Evolutionary conservation across 2,888 invertebrate species (phyloP), one percentile per base, ranked within the genome.

Genomic region (Idaea aversata): DNA sequence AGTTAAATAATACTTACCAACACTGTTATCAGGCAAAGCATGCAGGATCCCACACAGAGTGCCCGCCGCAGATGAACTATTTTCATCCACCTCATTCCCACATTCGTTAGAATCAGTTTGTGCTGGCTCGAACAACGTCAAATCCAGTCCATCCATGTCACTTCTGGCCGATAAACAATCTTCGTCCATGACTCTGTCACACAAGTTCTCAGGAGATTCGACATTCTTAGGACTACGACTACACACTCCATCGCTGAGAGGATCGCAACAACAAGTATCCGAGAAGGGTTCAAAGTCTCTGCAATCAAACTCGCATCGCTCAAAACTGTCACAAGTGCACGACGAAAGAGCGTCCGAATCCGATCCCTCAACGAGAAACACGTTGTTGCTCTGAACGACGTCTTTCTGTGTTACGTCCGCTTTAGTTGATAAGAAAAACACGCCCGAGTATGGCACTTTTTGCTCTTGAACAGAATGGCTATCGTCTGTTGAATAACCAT

Each of bases 61-160:
- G 61, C 83, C 79, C 16, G 87, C 77, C 60, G 79, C 81, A 57
- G 86, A 76, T 38, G 77, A 73, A 76, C 70, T 65, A 81, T 83
- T 65, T 75, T 81, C 81, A 38, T 77, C 71, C 61, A 76, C 71
- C 34, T 72, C 75, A 65, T 77, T 78, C 38, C 74, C 82, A 68
- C 81, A 80, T 70, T 85, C 86, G 66, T 80, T 83, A 36, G 75
- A 75, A 67, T 89, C 90, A 64, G 77, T 77, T 78, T 86, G 88
- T 63, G 94, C 94, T 62, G 95, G 95, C 82, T 95, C 95, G 83
- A 95, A 95, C 74, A 95, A 86, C 70, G 95, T 92, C 80, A 95
- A 88, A 87, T 95, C 95, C 74, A 95, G 89, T 70, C 95, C 95
- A 74, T 95, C 95, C 94, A 95, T 94, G 84, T 95, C 95, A 83